Evolutionary conservation across 2,888 invertebrate species (phyloP), one percentile per base, ranked within the genome.

Genomic region (Micropterix aruncella): DNA sequence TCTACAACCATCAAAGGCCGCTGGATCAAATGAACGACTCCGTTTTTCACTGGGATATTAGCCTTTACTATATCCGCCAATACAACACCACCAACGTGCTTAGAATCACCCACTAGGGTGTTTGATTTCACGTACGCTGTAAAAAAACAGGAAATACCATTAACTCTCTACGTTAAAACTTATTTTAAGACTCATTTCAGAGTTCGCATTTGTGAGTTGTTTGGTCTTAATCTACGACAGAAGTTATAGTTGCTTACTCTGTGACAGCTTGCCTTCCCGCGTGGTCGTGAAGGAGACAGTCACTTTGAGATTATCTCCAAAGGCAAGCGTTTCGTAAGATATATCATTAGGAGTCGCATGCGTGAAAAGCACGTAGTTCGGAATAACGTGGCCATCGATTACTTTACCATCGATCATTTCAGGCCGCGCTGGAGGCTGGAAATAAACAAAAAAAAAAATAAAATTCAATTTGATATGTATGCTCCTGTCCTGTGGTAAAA

Each of bases 1-100:
- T 92, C 91, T 43, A 91, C 87, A 46, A 93, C 83, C 85, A 93
- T 90, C 14, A 94, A 71, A 0, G 93, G 93, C 51, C 88, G 78
- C 55, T 90, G 86, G 52, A 94, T 93, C 50, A 95, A 77, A 66
- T 95, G 94, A 3, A 94, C 82, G 1, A 94, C 92, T 19, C 94
- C 93, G 57, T 93, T 94, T 57, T 80, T 81, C 18, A 93, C 89
- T 0, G 93, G 92, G 52, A 94, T 92, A 62, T 94, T 93, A 19
- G 85, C 85, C 58, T 83, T 79, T 5, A 91, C 82, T 49, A 94
- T 87, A 62, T 90, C 87, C 1, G 91, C 87, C 50, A 91, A 64
- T 1, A 93, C 92, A 2, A 88, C 87, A 7, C 92, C 92, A 43
- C 80, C 76, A 12, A 81, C 75, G 61, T 91, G 89, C 52, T 77